Conservation (phyloP, 2,888 invertebrate species). For the Andrena bicolor region DNA sequence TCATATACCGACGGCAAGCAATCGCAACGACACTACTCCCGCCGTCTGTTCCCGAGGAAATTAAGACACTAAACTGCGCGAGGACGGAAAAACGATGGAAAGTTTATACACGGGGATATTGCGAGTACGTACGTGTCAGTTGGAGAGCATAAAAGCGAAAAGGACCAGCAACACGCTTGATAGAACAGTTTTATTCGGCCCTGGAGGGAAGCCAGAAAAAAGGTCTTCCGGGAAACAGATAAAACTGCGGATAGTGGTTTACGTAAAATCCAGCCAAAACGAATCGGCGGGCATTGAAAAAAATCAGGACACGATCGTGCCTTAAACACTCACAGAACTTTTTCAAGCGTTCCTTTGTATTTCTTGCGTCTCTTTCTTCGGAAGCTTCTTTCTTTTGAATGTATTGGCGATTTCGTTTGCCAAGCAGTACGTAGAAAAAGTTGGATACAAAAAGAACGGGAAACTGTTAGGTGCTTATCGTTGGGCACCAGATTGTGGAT, state of each 20-base stretch:
- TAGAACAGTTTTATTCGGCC: conserved; percentile 53
- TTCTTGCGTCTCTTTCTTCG: not conserved
- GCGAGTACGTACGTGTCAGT: conserved; percentile 32
- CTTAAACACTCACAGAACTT: not conserved
- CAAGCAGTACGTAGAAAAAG: not conserved
- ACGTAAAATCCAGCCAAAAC: conserved; percentile 38
- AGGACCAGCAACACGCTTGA: conserved; percentile 37
- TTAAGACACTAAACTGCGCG: conserved; percentile 15
- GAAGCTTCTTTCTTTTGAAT: not conserved
- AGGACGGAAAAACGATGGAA: conserved; percentile 7
- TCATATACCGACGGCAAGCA: no score
- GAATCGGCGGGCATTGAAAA: conserved; percentile 16
- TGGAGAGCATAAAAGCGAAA: conserved; percentile 32
- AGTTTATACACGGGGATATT: conserved; percentile 18
- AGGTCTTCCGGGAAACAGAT: conserved; percentile 25
- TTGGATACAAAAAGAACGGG: no score
- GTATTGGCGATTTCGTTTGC: not conserved
- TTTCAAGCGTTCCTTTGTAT: not conserved
- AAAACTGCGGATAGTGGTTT: conserved; percentile 34
- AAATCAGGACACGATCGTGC: not conserved
- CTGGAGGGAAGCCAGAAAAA: conserved; percentile 34
- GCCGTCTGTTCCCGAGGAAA: not conserved
- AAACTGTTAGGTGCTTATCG: no score
- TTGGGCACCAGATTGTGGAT: no score
- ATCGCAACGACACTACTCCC: no score